These are phyloP conservation scores for Oligia fasciuncula DNA, from an alignment of 2,888 invertebrate species.

Conservation along the genomic window DNA sequence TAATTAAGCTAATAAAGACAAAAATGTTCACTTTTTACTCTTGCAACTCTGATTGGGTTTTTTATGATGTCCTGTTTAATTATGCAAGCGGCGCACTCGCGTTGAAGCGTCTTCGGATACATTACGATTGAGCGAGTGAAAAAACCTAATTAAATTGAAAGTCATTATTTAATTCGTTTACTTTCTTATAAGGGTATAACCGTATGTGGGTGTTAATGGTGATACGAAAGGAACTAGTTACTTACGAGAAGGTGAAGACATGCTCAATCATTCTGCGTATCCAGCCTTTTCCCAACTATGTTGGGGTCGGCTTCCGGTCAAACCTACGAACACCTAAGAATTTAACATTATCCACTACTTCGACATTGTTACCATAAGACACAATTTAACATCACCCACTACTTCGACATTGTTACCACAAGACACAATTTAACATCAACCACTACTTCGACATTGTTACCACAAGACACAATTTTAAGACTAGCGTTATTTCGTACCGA, in stretches of 20 bases:
- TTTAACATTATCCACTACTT: background rate
- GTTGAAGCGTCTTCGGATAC: conserved; percentile 17
- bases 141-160: conserved; percentile 58
- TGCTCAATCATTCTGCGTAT: background rate
- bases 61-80: conserved; percentile 33
- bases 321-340: too few species aligned
- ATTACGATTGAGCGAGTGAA: conserved; percentile 27
- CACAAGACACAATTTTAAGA: too few species aligned
- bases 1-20: conserved; percentile 47
- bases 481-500: too few species aligned
- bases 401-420: background rate
- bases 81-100: conserved; percentile 44
- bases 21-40: conserved; percentile 34
- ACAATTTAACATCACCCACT: background rate
- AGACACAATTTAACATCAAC: too few species aligned
- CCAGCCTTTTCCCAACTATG: background rate
- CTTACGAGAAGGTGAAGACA: background rate
- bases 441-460: too few species aligned
- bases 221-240: background rate
- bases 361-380: background rate
- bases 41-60: conserved; percentile 34
- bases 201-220: conserved; percentile 2
- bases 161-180: conserved; percentile 49
- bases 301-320: background rate
- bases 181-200: conserved; percentile 17